Percentiles rank a stretch among this genome's conserved stretches.
Conservation (phyloP, 2,888 invertebrate species). For the Augochlorella aurata region DNA sequence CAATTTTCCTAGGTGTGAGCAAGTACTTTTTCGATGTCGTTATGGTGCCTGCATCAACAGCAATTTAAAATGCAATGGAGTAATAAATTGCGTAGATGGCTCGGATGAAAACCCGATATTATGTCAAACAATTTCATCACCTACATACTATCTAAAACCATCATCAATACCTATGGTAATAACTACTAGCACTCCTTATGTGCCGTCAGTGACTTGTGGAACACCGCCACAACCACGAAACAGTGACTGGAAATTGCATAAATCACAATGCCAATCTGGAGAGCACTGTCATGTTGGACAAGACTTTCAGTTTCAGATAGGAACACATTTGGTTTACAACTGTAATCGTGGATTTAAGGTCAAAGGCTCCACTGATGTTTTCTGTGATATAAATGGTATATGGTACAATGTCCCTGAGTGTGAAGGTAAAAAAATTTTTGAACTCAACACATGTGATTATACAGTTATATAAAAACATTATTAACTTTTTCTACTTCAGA, state of each 20-base stretch:
- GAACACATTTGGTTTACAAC: constrained; percentile 73
- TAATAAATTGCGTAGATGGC: constrained; percentile 79
- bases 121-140: constrained; percentile 54
- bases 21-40: constrained; percentile 76
- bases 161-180: constrained; percentile 19
- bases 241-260: constrained; percentile 72
- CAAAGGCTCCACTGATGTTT: constrained; percentile 64
- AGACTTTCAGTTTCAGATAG: constrained; percentile 64
- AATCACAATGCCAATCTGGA: constrained; percentile 64
- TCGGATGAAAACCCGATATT: constrained; percentile 78
- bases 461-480: neutral
- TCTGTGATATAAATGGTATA: constrained; percentile 69
- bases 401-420: constrained; percentile 74
- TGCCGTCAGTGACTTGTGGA: constrained; percentile 59
- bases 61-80: constrained; percentile 76
- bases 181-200: neutral
- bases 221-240: constrained; percentile 72
- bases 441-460: neutral
- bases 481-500: constrained; percentile 63
- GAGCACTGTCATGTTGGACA: constrained; percentile 65
- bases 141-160: neutral
- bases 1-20: constrained; percentile 74
- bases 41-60: constrained; percentile 81
- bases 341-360: constrained; percentile 72
- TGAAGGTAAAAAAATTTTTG: constrained; percentile 63